Evolutionary conservation across 2,113 vertebrate genomes (phyloP).

Genomic region (Protobothrops flavoviridis): DNA sequence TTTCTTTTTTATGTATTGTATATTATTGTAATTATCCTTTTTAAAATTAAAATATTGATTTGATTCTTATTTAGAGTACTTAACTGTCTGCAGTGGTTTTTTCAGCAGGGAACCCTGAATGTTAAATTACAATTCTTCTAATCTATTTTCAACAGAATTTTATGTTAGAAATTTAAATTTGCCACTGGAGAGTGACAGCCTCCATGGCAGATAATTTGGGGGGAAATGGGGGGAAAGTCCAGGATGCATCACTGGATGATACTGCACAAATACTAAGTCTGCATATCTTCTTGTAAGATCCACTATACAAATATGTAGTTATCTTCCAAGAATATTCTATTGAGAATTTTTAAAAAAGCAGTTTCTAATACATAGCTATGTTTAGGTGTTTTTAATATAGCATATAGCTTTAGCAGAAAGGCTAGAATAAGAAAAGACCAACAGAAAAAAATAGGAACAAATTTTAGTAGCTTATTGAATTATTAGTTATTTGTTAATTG

Average conservation of each 20-base stretch:
- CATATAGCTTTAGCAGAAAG: neutral
- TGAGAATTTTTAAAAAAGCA: neutral
- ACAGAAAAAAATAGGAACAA: neutral
- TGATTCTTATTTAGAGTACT: constrained; percentile 69
- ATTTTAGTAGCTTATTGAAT: neutral
- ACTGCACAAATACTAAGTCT: neutral
- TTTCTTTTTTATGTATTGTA: constrained; percentile 54
- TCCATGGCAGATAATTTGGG: neutral
- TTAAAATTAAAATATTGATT: constrained; percentile 69
- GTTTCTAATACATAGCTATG: neutral
- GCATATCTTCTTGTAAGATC: neutral
- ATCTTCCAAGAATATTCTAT: neutral
- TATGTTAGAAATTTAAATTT: neutral
- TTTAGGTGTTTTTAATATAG: neutral
- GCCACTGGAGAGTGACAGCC: no score
- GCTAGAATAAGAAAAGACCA: neutral
- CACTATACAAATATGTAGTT: neutral
- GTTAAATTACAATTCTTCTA: constrained; percentile 23
- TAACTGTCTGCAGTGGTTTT: constrained; percentile 70
- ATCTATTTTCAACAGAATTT: no score
- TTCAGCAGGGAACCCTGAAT: constrained; percentile 71
- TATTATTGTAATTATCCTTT: constrained; percentile 53
- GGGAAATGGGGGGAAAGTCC: no score
- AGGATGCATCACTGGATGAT: neutral
- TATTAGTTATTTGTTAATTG: neutral